A percentile compares a stretch with the other conserved stretches of the same genome.
These are phyloP conservation scores for Motacilla tschutschensis DNA, from an alignment of 2,113 vertebrate genomes.

Conservation along the genomic window DNA sequence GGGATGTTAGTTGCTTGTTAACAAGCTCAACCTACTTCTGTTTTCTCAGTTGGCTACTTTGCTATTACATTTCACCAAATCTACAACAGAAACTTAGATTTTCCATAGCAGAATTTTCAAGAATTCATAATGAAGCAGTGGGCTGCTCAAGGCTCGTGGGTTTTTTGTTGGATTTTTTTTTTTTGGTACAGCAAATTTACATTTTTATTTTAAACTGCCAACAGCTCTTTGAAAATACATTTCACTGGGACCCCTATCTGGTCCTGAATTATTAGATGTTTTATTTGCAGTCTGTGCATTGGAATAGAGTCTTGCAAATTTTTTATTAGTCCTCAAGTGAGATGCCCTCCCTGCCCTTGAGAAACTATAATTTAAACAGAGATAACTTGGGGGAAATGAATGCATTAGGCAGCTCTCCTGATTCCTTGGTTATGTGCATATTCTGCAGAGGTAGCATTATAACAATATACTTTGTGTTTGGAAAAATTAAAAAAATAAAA, in stretches of 20 bases:
- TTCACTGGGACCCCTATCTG: not conserved
- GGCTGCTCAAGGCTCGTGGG: not conserved
- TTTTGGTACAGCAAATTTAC: not conserved
- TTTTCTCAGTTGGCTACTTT: not conserved
- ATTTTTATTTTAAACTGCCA: not conserved
- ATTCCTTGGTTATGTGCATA: slow-evolving; percentile 1
- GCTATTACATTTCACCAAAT: not conserved
- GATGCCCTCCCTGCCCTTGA: slow-evolving; percentile 10
- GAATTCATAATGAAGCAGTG: not conserved
- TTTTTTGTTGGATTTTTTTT: not conserved
- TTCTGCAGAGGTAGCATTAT: not conserved
- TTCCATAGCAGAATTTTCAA: not conserved
- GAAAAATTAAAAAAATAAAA: not conserved
- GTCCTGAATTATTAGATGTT: not conserved
- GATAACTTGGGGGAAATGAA: not conserved
- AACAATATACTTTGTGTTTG: not conserved
- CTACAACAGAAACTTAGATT: not conserved
- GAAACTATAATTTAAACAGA: slow-evolving; percentile 22
- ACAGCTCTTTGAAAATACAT: not conserved
- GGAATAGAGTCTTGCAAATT: not conserved
- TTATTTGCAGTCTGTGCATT: slow-evolving; percentile 23
- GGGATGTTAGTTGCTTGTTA: not conserved
- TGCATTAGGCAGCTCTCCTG: not conserved
- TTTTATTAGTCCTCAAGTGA: slow-evolving; percentile 13
- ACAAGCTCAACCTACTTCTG: not conserved